phyloP scores from a whole-genome alignment of 2,888 invertebrate genomes.

The Trissolcus brochymenae region DNA sequence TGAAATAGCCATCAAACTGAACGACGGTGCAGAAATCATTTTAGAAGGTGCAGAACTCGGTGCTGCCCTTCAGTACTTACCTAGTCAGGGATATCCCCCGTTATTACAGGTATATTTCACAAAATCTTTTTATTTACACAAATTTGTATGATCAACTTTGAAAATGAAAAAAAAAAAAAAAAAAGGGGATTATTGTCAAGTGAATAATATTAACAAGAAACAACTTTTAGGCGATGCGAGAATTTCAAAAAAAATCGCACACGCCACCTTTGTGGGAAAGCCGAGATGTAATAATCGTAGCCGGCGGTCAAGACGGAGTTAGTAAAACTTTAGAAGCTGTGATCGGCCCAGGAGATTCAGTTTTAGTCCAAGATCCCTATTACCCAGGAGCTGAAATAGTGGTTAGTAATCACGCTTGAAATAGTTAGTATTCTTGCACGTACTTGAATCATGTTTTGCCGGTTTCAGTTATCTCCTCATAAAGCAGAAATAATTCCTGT shows the following conservation, averaged over 20 bases:
- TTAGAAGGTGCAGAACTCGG: constrained; percentile 81
- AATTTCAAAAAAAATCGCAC: constrained; percentile 82
- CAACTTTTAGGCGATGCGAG: constrained; percentile 78
- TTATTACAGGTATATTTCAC: constrained; percentile 65
- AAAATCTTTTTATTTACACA: neutral
- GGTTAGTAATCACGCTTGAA: constrained; percentile 74
- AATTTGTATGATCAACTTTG: neutral
- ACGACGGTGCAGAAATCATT: constrained; percentile 78
- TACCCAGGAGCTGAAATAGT: constrained; percentile 84
- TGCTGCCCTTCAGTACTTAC: constrained; percentile 85
- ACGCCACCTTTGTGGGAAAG: constrained; percentile 81
- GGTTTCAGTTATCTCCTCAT: constrained; percentile 82
- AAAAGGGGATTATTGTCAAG: too few relatives aligned
- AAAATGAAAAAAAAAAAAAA: constrained; percentile 4
- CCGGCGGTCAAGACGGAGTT: constrained; percentile 87
- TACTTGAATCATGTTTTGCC: too few relatives aligned
- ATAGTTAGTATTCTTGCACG: too few relatives aligned
- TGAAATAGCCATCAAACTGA: constrained; percentile 79
- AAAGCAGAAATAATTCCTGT: constrained; percentile 82
- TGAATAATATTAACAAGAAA: neutral
- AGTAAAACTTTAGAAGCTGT: constrained; percentile 85
- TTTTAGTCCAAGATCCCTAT: constrained; percentile 83
- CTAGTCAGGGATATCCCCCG: constrained; percentile 82
- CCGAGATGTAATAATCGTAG: constrained; percentile 82
- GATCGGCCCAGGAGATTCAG: constrained; percentile 83